Base-by-base conservation (phyloP, 2,888 invertebrate genomes). In the Girardia tigrina region DNA sequence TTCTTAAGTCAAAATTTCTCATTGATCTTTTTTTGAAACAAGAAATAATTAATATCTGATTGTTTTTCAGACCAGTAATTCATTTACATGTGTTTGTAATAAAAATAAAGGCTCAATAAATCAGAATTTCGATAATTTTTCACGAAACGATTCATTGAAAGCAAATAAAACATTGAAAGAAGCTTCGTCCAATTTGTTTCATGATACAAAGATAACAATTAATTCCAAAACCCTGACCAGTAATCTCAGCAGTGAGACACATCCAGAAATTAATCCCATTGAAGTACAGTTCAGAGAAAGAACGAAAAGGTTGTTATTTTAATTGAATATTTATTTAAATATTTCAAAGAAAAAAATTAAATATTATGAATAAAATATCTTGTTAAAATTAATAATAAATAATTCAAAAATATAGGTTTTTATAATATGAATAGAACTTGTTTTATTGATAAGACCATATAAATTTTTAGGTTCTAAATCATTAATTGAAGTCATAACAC, bases 271-370 rank as follows among this genome's bases (percentile, higher is more conserved):
- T n/a, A 73, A 73, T 42, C 73, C 73, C 2, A 73, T 73, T 42
- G 73, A 73, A 36, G 14, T 29, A 4, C 73, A 73, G 26, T 73
- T 36, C 29, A 28, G 73, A 36, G 73, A 73, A 26, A 1, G 73
- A 36, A 73, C 73, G 2, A 73, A 73, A 36, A 73, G 73, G 73
- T 73, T 4, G 26, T 23, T 28, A n/a, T n/a, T n/a, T n/a, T n/a
- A n/a, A n/a, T n/a, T n/a, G n/a, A n/a, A n/a, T n/a, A n/a, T n/a
- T n/a, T n/a, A n/a, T n/a, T n/a, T n/a, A n/a, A n/a, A n/a, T n/a
- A n/a, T n/a, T n/a, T n/a, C n/a, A n/a, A n/a, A n/a, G n/a, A n/a
- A n/a, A n/a, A n/a, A n/a, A n/a, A n/a, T n/a, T n/a, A n/a, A n/a
- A n/a, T n/a, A n/a, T n/a, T n/a, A n/a, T n/a, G n/a, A n/a, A n/a